Conservation (phyloP, 2,888 invertebrate genomes). For the Idaea biselata region DNA sequence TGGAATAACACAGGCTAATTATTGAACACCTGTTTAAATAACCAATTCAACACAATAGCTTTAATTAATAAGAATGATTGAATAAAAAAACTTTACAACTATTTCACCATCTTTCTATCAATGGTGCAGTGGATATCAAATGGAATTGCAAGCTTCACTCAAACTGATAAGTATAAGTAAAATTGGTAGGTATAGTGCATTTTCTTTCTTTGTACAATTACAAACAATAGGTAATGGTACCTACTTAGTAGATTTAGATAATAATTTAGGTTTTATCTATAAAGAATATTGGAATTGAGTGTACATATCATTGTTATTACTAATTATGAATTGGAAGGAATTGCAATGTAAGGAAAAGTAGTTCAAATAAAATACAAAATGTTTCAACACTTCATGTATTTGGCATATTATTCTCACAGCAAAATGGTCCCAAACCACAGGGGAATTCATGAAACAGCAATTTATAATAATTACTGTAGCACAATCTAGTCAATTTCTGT, state of each 20-base stretch:
- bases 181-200: slow-evolving; percentile 6
- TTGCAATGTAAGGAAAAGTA: neutral
- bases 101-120: neutral
- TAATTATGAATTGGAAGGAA: neutral
- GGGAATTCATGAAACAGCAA: slow-evolving; percentile 25
- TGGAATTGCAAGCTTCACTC: slow-evolving; percentile 16
- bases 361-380: slow-evolving; percentile 25
- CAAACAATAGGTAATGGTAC: neutral
- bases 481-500: neutral
- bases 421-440: slow-evolving; percentile 53
- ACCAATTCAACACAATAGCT: neutral
- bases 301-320: slow-evolving; percentile 13
- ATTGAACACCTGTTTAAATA: neutral
- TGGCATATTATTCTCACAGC: slow-evolving; percentile 50
- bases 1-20: neutral
- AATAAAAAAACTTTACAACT: neutral
- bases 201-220: neutral
- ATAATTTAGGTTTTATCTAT: neutral
- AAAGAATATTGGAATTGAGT: slow-evolving; percentile 10
- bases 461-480: slow-evolving; percentile 11
- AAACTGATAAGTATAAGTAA: slow-evolving; percentile 8
- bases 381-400: slow-evolving; percentile 47
- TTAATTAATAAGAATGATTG: neutral
- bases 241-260: slow-evolving; percentile 3
- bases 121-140: neutral